These are phyloP conservation scores for Diplodus puntazzo DNA, from an alignment of 2,797 vertebrate genomes.

Conservation along the genomic window DNA sequence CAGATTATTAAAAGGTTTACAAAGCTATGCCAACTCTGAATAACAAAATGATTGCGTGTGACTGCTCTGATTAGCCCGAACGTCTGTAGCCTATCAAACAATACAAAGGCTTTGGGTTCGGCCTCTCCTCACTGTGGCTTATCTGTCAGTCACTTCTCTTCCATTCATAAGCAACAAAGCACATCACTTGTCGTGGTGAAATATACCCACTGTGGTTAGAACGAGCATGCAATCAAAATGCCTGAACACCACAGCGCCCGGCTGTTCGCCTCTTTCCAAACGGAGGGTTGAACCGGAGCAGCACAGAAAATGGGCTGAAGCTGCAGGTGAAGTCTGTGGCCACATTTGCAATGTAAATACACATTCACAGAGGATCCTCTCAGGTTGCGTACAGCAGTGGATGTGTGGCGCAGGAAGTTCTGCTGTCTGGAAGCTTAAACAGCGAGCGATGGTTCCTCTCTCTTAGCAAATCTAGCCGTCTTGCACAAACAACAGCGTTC, in stretches of 20 bases:
- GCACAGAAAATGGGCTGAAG: conserved; percentile 6
- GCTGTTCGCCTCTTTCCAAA: not conserved
- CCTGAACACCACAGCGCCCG: not conserved
- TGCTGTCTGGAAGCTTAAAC: not conserved
- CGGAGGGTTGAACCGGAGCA: not conserved
- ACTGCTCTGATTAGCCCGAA: not conserved
- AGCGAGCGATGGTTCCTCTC: not conserved
- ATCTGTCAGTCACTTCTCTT: not conserved
- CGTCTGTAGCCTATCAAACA: not conserved
- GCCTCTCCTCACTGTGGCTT: not conserved
- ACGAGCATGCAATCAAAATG: not conserved
- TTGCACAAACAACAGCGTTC: conserved; percentile 15
- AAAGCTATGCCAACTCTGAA: not conserved
- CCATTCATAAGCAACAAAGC: not conserved
- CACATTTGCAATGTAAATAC: conserved; percentile 41
- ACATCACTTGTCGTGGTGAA: not conserved
- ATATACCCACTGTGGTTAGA: not conserved
- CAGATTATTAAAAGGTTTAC: conserved; percentile 3
- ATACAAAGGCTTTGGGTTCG: no score
- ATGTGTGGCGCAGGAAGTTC: not conserved
- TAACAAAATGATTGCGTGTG: not conserved
- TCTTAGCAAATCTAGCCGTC: conserved; percentile 7
- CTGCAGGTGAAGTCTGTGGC: conserved; percentile 8
- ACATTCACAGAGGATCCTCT: conserved; percentile 4
- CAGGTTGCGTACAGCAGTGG: not conserved